These are phyloP conservation scores for Mystacides longicornis DNA, from an alignment of 2,888 invertebrate species.

Conservation along the genomic window DNA sequence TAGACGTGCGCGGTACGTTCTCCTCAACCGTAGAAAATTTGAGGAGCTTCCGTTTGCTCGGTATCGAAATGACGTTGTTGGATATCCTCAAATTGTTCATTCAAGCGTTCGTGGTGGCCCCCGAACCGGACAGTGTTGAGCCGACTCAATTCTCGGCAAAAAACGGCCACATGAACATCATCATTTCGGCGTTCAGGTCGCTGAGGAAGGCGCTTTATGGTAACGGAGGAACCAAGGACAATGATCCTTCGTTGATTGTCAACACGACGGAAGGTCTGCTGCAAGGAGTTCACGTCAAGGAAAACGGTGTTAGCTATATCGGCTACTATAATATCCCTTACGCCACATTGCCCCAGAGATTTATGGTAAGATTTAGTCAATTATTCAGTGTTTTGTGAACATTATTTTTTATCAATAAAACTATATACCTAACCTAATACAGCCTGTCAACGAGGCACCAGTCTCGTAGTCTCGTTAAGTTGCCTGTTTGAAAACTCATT, in stretches of 20 bases:
- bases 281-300: neutral
- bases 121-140: neutral
- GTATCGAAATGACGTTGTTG: neutral
- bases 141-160: neutral
- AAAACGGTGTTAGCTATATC: neutral
- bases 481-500: too few relatives aligned
- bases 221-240: neutral
- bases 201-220: neutral
- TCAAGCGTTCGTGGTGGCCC: neutral
- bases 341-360: conserved; percentile 7
- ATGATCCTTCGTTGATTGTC: neutral
- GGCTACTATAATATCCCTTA: conserved; percentile 7
- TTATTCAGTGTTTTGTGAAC: too few relatives aligned
- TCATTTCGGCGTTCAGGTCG: neutral
- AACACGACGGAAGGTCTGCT: neutral
- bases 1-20: neutral
- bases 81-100: neutral
- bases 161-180: neutral
- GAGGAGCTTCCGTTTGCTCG: neutral
- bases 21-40: neutral
- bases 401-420: too few relatives aligned
- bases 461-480: too few relatives aligned
- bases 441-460: too few relatives aligned
- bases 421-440: too few relatives aligned
- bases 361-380: conserved; percentile 12